Conservation (phyloP, 30 jellyfish, hydroid and myxozoan species). For the Cassiopea andromeda region DNA sequence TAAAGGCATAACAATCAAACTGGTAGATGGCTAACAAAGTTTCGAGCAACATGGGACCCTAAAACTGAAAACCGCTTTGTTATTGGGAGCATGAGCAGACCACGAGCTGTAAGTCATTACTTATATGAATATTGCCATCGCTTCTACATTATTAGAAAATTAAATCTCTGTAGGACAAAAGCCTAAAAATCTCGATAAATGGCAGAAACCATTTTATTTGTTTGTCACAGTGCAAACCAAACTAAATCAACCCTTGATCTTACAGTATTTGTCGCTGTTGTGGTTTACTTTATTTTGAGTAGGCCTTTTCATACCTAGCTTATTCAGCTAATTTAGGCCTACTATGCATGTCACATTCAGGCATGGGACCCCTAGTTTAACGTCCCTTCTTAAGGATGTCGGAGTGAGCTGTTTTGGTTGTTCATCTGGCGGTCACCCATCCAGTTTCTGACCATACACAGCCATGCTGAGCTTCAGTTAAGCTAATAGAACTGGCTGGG, state of each 20-base stretch:
- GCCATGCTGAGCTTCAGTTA: too few relatives aligned
- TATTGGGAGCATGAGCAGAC: conserved; percentile 92
- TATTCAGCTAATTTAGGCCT: too few relatives aligned
- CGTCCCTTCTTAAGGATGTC: too few relatives aligned
- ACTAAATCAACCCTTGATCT: neutral
- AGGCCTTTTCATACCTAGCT: too few relatives aligned
- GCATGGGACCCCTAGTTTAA: too few relatives aligned
- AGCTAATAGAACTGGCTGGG: too few relatives aligned
- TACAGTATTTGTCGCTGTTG: too few relatives aligned
- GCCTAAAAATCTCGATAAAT: neutral
- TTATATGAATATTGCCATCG: neutral
- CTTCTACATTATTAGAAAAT: neutral
- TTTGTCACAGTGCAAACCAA: neutral
- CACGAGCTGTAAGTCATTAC: conserved; percentile 82
- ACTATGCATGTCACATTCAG: too few relatives aligned
- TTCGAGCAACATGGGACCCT: conserved; percentile 97
- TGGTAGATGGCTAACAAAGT: conserved; percentile 97
- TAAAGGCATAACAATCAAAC: conserved; percentile 87
- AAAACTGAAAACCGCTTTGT: conserved; percentile 83
- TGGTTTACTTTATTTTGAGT: too few relatives aligned
- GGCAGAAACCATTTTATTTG: neutral
- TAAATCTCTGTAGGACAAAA: neutral
- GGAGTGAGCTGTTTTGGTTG: too few relatives aligned
- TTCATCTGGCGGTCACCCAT: too few relatives aligned
- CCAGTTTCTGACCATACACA: too few relatives aligned